A percentile compares a stretch with the other conserved stretches of the same genome.
Evolutionary conservation across 2,113 vertebrate genomes (phyloP).

Genomic region (Uropsilus gracilis): DNA sequence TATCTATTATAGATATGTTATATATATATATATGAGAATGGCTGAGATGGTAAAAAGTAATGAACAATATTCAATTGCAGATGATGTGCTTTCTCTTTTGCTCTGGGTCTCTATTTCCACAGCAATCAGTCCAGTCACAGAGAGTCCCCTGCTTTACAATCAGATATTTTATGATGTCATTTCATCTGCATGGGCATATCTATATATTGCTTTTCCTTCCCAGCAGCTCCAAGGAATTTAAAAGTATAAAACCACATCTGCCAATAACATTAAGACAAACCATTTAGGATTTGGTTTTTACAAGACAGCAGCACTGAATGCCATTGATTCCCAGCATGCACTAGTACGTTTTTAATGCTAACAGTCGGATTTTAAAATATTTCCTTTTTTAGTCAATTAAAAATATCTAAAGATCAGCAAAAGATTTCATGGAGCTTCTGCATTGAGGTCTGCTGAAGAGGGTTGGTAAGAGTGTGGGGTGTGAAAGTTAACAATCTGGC

Average conservation of each 20-base stretch:
- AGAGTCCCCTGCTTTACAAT: background rate
- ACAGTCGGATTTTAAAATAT: conserved; percentile 66
- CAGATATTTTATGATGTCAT: conserved; percentile 68
- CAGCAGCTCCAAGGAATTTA: conserved; percentile 68
- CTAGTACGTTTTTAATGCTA: conserved; percentile 59
- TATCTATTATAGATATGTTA: too few relatives aligned
- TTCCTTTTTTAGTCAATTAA: conserved; percentile 62
- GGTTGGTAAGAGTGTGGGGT: background rate
- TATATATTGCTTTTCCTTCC: conserved; percentile 39
- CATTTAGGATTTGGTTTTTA: conserved; percentile 74
- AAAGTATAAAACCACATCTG: conserved; percentile 73
- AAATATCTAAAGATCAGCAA: conserved; percentile 65
- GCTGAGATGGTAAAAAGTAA: conserved; percentile 49
- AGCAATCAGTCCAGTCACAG: conserved; percentile 25
- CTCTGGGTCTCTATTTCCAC: conserved; percentile 7
- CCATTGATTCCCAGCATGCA: conserved; percentile 60
- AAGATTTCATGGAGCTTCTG: conserved; percentile 41
- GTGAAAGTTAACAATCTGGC: background rate
- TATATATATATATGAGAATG: background rate
- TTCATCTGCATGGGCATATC: conserved; percentile 50
- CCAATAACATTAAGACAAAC: conserved; percentile 70
- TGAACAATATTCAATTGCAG: conserved; percentile 35
- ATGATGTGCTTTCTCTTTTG: background rate
- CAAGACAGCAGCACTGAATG: conserved; percentile 60
- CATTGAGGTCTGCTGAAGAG: background rate